Evolutionary conservation across 2,797 vertebrate genomes (phyloP), one percentile per base, ranked within the genome.

Genomic region (Lindbergichthys nudifrons): DNA sequence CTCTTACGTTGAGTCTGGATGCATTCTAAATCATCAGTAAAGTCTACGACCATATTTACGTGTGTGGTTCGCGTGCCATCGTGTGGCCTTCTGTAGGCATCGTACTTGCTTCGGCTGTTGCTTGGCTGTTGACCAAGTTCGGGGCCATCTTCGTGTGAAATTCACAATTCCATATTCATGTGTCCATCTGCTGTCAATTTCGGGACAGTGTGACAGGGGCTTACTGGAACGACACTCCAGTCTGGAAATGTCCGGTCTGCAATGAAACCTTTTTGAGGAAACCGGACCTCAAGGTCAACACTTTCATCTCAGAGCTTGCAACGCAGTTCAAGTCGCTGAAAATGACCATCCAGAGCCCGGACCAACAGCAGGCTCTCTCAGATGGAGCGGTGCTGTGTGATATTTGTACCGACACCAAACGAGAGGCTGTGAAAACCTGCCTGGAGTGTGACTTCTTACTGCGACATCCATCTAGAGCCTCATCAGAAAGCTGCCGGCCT

Each of bases 241-340:
- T 30, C 63, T 81, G 67, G 61, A 45, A 7, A 46, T 92, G 92
- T 39, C 92, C 90, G 1, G 1, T 90, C 61, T 91, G 90, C 30
- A 83, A 89, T 51, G 73, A 87, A 4, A 0, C 1, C 0, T 92
- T 90, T 39, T 12, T 54, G 10, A 72, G 4, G 1, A 83, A 65
- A 39, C 89, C 88, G 0, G 77, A 90, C 14, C 86, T 93, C 16
- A 91, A 80, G 56, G 90, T 90, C 61, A 92, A 92, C 73, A 91
- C 85, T 47, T 90, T 89, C 57, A 90, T 91, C 59, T 86, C 89
- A 3, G 71, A 58, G 80, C 65, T 90, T 0, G 54, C 54, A 0
- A 75, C 50, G 0, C 77, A 89, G 65, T 76, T 92, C 69, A 51
- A 0, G 75, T 68, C 61, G 0, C 80, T 84, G 26, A 60, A 77